Conservation (phyloP, 2,797 vertebrate species). For the Hapalemur alaotrensis region DNA sequence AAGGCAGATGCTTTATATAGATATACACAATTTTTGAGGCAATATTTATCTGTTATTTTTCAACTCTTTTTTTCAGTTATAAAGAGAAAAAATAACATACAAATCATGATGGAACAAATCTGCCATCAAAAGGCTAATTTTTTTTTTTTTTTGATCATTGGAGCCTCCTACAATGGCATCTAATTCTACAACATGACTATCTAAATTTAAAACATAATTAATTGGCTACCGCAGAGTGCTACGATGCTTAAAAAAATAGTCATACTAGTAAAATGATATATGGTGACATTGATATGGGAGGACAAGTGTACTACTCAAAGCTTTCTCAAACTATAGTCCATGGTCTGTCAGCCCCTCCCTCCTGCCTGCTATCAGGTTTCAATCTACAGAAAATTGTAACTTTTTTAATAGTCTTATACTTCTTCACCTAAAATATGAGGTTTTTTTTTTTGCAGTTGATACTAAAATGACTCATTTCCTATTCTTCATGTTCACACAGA, state of each 20-base stretch:
- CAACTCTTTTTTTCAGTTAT: background rate
- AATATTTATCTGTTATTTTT: conserved; percentile 11
- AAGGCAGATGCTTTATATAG: background rate
- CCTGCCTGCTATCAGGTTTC: background rate
- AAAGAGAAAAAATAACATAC: background rate
- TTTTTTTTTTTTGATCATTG: background rate
- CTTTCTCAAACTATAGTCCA: background rate
- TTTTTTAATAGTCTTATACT: background rate
- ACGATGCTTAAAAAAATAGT: background rate
- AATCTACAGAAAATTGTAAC: background rate
- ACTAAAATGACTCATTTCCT: background rate
- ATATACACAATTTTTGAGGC: background rate
- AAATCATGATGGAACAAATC: background rate
- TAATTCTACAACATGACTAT: background rate
- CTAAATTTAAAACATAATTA: conserved; percentile 28
- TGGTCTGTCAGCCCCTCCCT: background rate
- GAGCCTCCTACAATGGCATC: background rate
- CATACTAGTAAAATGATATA: background rate
- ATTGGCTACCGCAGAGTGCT: background rate
- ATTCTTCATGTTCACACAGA: background rate
- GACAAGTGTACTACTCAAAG: background rate
- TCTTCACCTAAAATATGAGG: conserved; percentile 4
- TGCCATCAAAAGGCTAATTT: background rate
- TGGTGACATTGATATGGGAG: background rate
- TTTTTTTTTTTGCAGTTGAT: background rate